phyloP scores from a whole-genome alignment of 2,797 vertebrate genomes.

The Lates japonicus region DNA sequence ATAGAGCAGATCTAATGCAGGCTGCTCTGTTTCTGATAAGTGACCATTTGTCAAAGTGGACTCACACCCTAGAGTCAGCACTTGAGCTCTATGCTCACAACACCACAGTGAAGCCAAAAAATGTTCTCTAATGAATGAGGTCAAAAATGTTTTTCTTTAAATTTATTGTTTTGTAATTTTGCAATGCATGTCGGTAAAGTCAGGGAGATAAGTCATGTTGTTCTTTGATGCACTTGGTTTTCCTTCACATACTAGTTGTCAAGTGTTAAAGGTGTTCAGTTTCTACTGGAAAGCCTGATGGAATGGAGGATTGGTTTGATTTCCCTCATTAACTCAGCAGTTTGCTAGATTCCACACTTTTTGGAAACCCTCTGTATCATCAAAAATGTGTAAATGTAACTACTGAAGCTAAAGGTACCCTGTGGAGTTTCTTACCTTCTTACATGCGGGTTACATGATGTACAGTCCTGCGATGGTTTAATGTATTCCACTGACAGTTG shows the following conservation, averaged over 20 bases:
- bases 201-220: neutral
- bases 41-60: constrained; percentile 63
- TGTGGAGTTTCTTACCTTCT: constrained; percentile 6
- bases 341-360: constrained; percentile 21
- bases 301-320: constrained; percentile 34
- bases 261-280: constrained; percentile 4
- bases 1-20: constrained; percentile 50
- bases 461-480: neutral
- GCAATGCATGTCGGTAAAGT: neutral
- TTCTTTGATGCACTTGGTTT: constrained; percentile 15
- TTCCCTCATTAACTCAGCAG: constrained; percentile 17
- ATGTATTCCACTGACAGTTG: constrained; percentile 1
- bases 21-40: constrained; percentile 68
- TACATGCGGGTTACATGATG: neutral
- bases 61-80: constrained; percentile 46
- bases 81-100: constrained; percentile 42
- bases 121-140: constrained; percentile 27
- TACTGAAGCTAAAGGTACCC: constrained; percentile 14
- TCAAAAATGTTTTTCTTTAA: constrained; percentile 10
- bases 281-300: constrained; percentile 30
- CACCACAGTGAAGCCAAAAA: constrained; percentile 33
- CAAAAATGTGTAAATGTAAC: constrained; percentile 6
- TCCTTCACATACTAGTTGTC: constrained; percentile 3
- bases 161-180: constrained; percentile 7
- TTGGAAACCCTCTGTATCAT: constrained; percentile 11